Base-by-base conservation (phyloP, 2,888 invertebrate genomes). In the Sipunculus nudus region DNA sequence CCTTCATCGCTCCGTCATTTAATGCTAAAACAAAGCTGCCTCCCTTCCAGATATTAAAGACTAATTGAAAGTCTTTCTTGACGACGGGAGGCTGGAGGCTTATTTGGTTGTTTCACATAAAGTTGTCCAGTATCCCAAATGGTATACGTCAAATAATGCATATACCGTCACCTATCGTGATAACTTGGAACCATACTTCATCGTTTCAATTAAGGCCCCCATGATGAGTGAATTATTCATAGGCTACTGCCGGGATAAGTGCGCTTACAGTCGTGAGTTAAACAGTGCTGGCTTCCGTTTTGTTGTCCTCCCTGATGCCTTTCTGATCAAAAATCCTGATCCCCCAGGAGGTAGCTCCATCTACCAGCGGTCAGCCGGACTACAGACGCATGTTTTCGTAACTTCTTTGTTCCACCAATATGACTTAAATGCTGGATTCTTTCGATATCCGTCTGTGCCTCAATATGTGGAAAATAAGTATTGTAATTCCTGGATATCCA, bases 201-300 rank as follows among this genome's bases (percentile, higher is more conserved):
- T 58, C 4, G 53, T 53, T 31, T 2, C 21, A 6, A 19, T 21
- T 8, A 8, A 21, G 8, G 52, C 57, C n/a, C 61, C 61, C 10
- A 16, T 61, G 21, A 52, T 61, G 53, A 39, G 45, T 28, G 53
- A 54, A 31, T 29, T 52, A 32, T 58, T 35, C 26, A 23, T 40
- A 0, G 61, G 61, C n/a, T 61, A 61, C 41, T 56, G 61, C 16
- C 28, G 61, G 19, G 61, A 61, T 32, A 61, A 61, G 47, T 61
- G 61, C 41, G 61, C 57, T 16, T 61, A 61, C 57, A 53, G 52
- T 21, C 35, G 53, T 5, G 57, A 57, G 35, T 53, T 61, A 2
- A 21, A 57, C 2, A 28, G 29, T 6, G 47, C 26, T 32, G 57
- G 47, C 6, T 61, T 45, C 32, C 10, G 23, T 21, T 61, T 61